Percentiles rank a stretch among this genome's conserved stretches.
Conservation (phyloP, 37 sponge, comb jelly and placozoan genomes). For the Geodia barretti region DNA sequence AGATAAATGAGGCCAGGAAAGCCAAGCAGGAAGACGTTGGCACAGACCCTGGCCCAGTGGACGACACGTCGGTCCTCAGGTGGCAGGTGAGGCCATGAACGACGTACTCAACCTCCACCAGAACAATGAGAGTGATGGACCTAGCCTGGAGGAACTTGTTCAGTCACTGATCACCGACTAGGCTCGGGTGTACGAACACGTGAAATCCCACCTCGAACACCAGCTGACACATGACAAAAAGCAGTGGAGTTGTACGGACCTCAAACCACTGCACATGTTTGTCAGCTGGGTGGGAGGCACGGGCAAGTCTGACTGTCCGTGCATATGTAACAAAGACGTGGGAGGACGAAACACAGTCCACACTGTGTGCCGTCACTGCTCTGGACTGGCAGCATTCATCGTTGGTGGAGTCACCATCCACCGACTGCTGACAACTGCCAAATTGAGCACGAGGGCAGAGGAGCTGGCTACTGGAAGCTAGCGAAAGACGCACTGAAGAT, state of each 20-base stretch:
- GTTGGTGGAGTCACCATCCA: slow-evolving; percentile 45
- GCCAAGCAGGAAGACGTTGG: no score
- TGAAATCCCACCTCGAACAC: slow-evolving; percentile 12
- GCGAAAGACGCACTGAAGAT: slow-evolving; percentile 35
- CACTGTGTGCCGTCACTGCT: no score
- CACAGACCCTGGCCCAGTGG: no score
- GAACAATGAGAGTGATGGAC: background rate
- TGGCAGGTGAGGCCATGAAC: slow-evolving; percentile 55
- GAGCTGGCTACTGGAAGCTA: slow-evolving; percentile 54
- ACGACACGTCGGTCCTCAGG: slow-evolving; percentile 16
- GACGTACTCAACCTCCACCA: slow-evolving; percentile 9
- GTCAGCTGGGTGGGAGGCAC: no score
- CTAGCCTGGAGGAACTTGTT: slow-evolving; percentile 28
- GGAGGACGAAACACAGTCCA: no score
- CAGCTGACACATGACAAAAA: slow-evolving; percentile 5
- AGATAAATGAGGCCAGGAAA: slow-evolving; percentile 47
- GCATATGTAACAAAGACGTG: no score
- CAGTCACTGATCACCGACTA: slow-evolving; percentile 59
- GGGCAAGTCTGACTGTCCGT: no score
- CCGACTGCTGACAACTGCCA: no score
- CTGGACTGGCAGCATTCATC: slow-evolving; percentile 52
- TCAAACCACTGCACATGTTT: no score
- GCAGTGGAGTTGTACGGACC: no score
- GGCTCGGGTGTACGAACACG: slow-evolving; percentile 30
- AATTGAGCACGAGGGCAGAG: slow-evolving; percentile 52